Conservation (phyloP, 2,797 vertebrate genomes). For the Otolemur crassicaudatus region DNA sequence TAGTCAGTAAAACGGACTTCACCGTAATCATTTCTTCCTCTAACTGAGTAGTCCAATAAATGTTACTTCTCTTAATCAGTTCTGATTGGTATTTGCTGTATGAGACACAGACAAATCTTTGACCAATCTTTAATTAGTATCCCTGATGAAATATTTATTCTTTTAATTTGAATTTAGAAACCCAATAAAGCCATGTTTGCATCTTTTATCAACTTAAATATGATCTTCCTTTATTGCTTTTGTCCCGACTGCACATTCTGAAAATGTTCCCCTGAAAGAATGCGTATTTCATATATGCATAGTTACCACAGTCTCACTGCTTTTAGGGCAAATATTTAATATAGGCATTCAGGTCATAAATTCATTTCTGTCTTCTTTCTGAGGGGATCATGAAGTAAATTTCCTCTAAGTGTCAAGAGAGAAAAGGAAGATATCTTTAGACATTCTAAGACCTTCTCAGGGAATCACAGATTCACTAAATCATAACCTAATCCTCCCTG, state of each 20-base stretch:
- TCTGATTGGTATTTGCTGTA: conserved; percentile 82
- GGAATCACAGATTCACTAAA: conserved; percentile 59
- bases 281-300: conserved; percentile 57
- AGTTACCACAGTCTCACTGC: conserved; percentile 41
- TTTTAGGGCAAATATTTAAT: conserved; percentile 84
- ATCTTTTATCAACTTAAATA: conserved; percentile 89
- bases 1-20: neutral
- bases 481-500: conserved; percentile 38
- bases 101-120: conserved; percentile 85
- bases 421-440: conserved; percentile 68
- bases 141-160: conserved; percentile 88
- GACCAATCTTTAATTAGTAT: conserved; percentile 88
- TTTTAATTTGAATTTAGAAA: conserved; percentile 87
- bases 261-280: conserved; percentile 74
- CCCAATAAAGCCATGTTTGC: conserved; percentile 84
- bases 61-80: conserved; percentile 84
- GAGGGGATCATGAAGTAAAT: conserved; percentile 62
- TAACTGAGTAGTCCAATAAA: conserved; percentile 75
- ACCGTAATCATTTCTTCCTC: conserved; percentile 64
- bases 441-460: conserved; percentile 45
- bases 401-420: conserved; percentile 16
- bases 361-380: conserved; percentile 63
- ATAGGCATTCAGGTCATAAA: conserved; percentile 66
- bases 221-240: conserved; percentile 86
- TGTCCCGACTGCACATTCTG: conserved; percentile 79